Conservation (phyloP, 1,140 invertebrate genomes). For the Sweltsa coloradensis region DNA sequence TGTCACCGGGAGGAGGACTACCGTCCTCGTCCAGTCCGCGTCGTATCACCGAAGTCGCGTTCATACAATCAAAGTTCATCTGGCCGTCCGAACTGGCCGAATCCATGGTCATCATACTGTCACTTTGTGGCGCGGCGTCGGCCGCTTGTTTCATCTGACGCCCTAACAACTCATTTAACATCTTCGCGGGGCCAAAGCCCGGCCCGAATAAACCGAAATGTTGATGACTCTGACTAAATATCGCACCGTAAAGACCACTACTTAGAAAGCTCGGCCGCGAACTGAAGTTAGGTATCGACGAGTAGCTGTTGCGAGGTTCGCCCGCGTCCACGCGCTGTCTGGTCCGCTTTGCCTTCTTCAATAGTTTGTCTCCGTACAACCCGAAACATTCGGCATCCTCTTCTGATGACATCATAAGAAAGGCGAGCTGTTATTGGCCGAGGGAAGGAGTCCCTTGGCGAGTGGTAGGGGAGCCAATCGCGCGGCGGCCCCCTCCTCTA, state of each 20-base stretch:
- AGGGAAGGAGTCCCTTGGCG: slow-evolving; percentile 24
- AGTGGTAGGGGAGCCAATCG: slow-evolving; percentile 11
- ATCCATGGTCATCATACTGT: slow-evolving; percentile 35
- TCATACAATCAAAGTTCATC: slow-evolving; percentile 21
- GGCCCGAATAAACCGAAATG: slow-evolving; percentile 62
- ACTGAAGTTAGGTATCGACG: slow-evolving; percentile 74
- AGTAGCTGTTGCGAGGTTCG: slow-evolving; percentile 85
- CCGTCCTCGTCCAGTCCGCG: slow-evolving; percentile 20
- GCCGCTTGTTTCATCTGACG: slow-evolving; percentile 58
- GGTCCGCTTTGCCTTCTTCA: slow-evolving; percentile 81
- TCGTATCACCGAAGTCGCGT: slow-evolving; percentile 19
- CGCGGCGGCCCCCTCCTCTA: too few relatives aligned
- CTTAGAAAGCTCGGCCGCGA: slow-evolving; percentile 72
- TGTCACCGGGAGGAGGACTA: slow-evolving; percentile 20
- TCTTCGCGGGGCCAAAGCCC: slow-evolving; percentile 67
- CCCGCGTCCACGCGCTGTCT: slow-evolving; percentile 89
- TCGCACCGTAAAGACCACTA: slow-evolving; percentile 65
- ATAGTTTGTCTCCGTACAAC: slow-evolving; percentile 78
- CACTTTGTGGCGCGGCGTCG: slow-evolving; percentile 44
- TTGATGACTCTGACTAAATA: slow-evolving; percentile 42
- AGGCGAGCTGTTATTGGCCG: slow-evolving; percentile 49
- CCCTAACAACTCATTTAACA: slow-evolving; percentile 70
- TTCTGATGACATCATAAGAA: slow-evolving; percentile 90
- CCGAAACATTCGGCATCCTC: slow-evolving; percentile 81
- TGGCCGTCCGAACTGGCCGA: slow-evolving; percentile 14